Evolutionary conservation across 2,113 vertebrate species (phyloP).

Genomic region (Nesogale talazaci): DNA sequence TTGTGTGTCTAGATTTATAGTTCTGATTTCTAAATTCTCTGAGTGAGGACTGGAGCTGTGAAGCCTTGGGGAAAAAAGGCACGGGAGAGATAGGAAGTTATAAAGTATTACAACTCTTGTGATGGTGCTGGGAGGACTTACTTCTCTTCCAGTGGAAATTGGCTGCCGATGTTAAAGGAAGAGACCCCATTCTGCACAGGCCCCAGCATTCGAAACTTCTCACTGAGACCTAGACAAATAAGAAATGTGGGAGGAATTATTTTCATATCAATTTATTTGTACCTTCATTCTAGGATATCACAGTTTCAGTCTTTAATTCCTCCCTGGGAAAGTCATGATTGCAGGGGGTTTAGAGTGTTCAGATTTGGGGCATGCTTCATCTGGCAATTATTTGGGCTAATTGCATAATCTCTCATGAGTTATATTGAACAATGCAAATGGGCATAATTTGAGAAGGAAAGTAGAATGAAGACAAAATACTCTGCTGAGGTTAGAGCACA

Average conservation of each 20-base stretch:
- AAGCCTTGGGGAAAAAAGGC: neutral
- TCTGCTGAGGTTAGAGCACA: constrained; percentile 47
- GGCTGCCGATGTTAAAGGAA: neutral
- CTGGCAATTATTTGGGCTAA: constrained; percentile 69
- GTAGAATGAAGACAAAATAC: constrained; percentile 67
- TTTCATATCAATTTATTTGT: constrained; percentile 40
- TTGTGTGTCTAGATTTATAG: neutral
- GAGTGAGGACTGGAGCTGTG: neutral
- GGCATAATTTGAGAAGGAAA: constrained; percentile 62
- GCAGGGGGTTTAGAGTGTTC: constrained; percentile 38
- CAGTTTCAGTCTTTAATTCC: constrained; percentile 54
- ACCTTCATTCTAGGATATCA: constrained; percentile 43
- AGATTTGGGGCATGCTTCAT: constrained; percentile 60
- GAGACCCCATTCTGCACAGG: neutral
- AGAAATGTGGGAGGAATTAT: neutral
- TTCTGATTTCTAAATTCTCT: neutral
- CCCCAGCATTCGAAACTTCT: neutral
- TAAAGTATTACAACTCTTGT: neutral
- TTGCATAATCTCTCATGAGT: constrained; percentile 62
- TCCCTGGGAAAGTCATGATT: constrained; percentile 52
- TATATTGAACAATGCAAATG: constrained; percentile 68
- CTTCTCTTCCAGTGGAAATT: neutral
- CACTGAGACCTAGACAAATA: constrained; percentile 10
- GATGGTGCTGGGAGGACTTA: neutral
- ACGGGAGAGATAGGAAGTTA: neutral